Evolutionary conservation across 1,140 invertebrate species (phyloP).

Genomic region (Camponotus vicinus): DNA sequence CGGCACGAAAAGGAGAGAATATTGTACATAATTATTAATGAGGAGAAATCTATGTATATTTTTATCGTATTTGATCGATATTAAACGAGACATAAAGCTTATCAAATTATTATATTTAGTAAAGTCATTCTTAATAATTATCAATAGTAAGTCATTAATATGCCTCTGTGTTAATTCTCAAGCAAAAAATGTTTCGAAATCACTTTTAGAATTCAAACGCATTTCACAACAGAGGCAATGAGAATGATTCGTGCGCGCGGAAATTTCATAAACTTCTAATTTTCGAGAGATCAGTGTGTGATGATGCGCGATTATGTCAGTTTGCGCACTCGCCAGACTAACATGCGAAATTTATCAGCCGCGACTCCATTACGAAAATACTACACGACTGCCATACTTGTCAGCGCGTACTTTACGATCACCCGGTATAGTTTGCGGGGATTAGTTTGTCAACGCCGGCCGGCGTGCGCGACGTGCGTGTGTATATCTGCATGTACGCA

Average conservation of each 20-base stretch:
- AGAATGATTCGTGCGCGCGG: not conserved
- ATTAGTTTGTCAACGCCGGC: conserved; percentile 85
- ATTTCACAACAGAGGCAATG: not conserved
- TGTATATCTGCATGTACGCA: conserved; percentile 33
- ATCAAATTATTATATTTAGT: not conserved
- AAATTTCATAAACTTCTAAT: conserved; percentile 47
- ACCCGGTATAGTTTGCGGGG: conserved; percentile 79
- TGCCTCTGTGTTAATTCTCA: not conserved
- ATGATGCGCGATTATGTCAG: conserved; percentile 16
- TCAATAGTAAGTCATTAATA: not conserved
- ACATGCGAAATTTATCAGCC: conserved; percentile 74
- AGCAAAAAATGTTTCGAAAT: not conserved
- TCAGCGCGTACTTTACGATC: conserved; percentile 82
- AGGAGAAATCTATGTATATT: not conserved
- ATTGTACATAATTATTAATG: conserved; percentile 14
- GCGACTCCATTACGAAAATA: conserved; percentile 80
- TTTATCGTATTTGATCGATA: not conserved
- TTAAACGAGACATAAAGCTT: not conserved
- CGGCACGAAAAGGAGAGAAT: not conserved
- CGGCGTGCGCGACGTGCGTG: conserved; percentile 68
- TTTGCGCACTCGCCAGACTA: conserved; percentile 60
- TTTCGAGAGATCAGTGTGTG: not conserved
- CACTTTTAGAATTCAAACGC: not conserved
- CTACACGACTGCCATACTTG: conserved; percentile 77
- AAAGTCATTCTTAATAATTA: not conserved